Percentiles rank a stretch among this genome's conserved stretches.
phyloP scores from a whole-genome alignment of 2,113 vertebrate species.

The Rhagologus leucostigma region DNA sequence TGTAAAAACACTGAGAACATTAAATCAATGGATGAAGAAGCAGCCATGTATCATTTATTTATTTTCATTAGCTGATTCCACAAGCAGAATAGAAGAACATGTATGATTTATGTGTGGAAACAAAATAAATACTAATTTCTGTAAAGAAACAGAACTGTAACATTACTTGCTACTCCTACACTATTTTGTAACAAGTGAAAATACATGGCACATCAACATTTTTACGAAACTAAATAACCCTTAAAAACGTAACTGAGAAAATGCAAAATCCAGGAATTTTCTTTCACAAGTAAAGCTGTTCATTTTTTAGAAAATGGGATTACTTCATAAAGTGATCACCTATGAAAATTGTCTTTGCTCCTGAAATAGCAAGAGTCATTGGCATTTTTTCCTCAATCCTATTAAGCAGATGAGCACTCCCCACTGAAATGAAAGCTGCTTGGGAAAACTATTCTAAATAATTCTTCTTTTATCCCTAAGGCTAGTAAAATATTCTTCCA shows the following conservation, averaged over 20 bases:
- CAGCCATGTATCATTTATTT: background rate
- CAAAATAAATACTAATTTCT: background rate
- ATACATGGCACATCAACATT: background rate
- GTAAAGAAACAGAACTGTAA: background rate
- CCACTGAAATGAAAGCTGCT: background rate
- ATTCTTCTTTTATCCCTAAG: background rate
- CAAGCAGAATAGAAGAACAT: background rate
- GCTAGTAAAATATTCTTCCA: background rate
- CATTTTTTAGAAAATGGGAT: background rate
- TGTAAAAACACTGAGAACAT: background rate
- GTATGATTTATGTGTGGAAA: background rate
- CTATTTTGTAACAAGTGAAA: background rate
- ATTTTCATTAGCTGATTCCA: background rate
- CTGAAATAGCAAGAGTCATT: background rate
- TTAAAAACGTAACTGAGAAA: background rate
- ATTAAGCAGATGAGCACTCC: background rate
- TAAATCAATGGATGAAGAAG: background rate
- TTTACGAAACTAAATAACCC: background rate
- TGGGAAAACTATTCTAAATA: background rate
- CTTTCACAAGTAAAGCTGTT: background rate
- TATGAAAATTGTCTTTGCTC: background rate
- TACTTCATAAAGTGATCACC: background rate
- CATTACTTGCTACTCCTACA: background rate
- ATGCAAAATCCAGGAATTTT: background rate
- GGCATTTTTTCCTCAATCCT: background rate